Conservation (phyloP, 2,888 invertebrate species). For the Torymus aiolomorphi region DNA sequence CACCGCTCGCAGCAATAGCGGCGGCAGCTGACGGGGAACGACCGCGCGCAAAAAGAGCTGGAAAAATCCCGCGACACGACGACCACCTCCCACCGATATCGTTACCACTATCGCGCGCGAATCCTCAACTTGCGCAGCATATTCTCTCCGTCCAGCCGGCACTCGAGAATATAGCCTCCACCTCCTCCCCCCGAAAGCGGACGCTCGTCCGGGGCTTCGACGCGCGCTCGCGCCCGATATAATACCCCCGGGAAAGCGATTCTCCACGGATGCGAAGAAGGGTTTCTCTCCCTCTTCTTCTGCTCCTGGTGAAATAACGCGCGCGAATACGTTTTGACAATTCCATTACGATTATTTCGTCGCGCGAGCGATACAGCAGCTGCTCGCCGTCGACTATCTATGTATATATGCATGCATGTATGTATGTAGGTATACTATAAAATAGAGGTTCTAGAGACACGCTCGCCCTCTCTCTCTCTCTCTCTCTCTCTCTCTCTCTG, state of each 20-base stretch:
- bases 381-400: constrained; percentile 60
- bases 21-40: no score
- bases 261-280: constrained; percentile 73
- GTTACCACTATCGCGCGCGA: no score
- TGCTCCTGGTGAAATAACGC: constrained; percentile 72
- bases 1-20: no score
- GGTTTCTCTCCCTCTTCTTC: constrained; percentile 62
- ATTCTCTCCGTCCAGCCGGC: no score
- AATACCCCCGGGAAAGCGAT: constrained; percentile 74
- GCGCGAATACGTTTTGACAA: constrained; percentile 74
- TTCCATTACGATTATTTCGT: constrained; percentile 75
- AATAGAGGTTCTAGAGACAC: constrained; percentile 17
- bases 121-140: no score
- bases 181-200: background rate
- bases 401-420: background rate
- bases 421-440: background rate
- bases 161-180: no score
- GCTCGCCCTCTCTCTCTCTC: no score
- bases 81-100: no score
- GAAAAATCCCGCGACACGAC: no score
- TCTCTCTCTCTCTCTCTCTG: no score
- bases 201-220: background rate
- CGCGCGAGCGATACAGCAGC: constrained; percentile 65
- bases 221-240: constrained; percentile 67
- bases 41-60: no score